These are phyloP conservation scores for Phaonia tiefii DNA, from an alignment of 2,888 invertebrate species.

Conservation along the genomic window DNA sequence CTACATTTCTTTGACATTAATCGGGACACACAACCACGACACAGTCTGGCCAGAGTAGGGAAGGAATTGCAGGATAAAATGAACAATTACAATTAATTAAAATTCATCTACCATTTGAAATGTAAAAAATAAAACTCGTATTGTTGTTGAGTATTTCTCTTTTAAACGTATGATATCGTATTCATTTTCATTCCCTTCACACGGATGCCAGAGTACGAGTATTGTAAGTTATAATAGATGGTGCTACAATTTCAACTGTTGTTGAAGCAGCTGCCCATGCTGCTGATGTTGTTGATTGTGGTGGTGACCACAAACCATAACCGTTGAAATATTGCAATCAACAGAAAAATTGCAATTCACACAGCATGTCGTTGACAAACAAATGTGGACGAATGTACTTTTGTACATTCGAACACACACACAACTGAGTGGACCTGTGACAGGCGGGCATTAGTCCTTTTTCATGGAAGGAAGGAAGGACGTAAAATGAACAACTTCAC, in stretches of 20 bases:
- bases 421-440: neutral
- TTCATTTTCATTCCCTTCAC: neutral
- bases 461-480: neutral
- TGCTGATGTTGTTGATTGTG: constrained; percentile 24
- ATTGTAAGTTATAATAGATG: neutral
- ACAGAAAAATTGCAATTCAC: constrained; percentile 67
- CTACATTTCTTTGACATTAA: neutral
- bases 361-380: constrained; percentile 60
- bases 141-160: neutral
- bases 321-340: constrained; percentile 67
- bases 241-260: neutral
- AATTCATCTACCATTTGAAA: constrained; percentile 29
- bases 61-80: no score
- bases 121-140: neutral
- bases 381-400: no score
- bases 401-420: neutral
- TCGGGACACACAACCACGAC: no score
- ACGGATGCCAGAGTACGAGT: neutral
- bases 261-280: neutral
- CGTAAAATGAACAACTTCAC: neutral
- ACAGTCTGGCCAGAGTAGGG: no score
- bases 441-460: neutral
- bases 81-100: constrained; percentile 25
- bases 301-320: constrained; percentile 65
- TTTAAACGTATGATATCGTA: neutral